Conservation (phyloP, 2,113 vertebrate genomes). For the Corythaeola cristata region DNA sequence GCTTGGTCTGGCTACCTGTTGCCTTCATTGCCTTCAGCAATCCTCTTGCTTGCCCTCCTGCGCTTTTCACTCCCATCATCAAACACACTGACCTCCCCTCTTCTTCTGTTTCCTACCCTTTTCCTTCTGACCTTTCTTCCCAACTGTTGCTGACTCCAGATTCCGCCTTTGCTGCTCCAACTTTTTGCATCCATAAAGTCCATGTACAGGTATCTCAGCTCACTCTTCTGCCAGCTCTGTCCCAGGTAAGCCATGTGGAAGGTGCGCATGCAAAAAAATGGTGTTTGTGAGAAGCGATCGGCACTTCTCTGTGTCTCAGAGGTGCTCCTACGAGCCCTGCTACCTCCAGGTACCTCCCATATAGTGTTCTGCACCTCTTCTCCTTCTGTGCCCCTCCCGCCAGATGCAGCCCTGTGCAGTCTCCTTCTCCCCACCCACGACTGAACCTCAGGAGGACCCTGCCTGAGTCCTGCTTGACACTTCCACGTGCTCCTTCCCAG, state of each 20-base stretch:
- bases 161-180: background rate
- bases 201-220: background rate
- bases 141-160: background rate
- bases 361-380: background rate
- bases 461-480: background rate
- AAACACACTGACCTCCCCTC: background rate
- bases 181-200: background rate
- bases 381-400: background rate
- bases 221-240: background rate
- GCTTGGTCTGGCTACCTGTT: background rate
- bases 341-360: background rate
- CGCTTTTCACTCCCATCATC: background rate
- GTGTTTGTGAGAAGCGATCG: background rate
- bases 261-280: accelerated
- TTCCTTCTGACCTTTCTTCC: background rate
- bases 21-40: background rate
- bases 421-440: background rate
- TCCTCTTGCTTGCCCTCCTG: background rate
- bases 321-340: background rate
- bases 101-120: background rate
- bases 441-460: background rate
- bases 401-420: accelerated
- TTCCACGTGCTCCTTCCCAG: background rate
- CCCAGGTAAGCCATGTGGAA: background rate
- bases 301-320: background rate